Base-by-base conservation (phyloP, 2,113 vertebrate genomes). In the Rhipidura dahli region DNA sequence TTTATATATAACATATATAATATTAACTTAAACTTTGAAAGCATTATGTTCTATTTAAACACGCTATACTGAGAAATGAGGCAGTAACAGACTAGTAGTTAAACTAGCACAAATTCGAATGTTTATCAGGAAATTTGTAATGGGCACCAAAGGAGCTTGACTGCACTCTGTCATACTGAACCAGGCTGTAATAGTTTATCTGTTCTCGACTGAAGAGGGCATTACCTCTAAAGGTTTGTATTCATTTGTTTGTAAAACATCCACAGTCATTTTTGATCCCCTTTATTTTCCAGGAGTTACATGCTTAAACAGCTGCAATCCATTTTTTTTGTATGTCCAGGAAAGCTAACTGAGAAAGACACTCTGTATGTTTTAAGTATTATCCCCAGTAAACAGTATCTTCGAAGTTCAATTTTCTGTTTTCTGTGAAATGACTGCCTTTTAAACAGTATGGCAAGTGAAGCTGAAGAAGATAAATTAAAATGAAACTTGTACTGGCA, bases 1-100 rank as follows among this genome's bases (percentile, higher is more conserved):
- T 98, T 97, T 98, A 97, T 98, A 98, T 97, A 97, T 92, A 93
- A 97, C 97, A 98, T 98, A 95, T 96, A 97, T 96, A 98, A 97
- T 97, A 98, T 98, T 98, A 98, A 98, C 96, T 97, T 98, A 98
- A 97, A 98, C 95, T 97, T 97, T 97, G 93, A 98, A 98, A 98
- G 98, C 97, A 98, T 98, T 98, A 98, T 98, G 96, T 98, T 97
- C 97, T 98, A 98, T 87, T 98, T 97, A 97, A 97, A 98, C 96
- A 97, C 90, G 93, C 96, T 97, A 97, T 97, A 91, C 66, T 95
- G 91, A 96, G 95, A 95, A 97, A 97, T 85, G 96, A 98, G 97
- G 97, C 97, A 97, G 96, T 96, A 96, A 97, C 64, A 96, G 93
- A 96, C 91, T 97, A 97, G 96, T 93, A 97, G 75, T 97, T 95